Evolutionary conservation across 1,140 invertebrate species (phyloP), one percentile per base, ranked within the genome.

Genomic region (Andrena cerasifolii): DNA sequence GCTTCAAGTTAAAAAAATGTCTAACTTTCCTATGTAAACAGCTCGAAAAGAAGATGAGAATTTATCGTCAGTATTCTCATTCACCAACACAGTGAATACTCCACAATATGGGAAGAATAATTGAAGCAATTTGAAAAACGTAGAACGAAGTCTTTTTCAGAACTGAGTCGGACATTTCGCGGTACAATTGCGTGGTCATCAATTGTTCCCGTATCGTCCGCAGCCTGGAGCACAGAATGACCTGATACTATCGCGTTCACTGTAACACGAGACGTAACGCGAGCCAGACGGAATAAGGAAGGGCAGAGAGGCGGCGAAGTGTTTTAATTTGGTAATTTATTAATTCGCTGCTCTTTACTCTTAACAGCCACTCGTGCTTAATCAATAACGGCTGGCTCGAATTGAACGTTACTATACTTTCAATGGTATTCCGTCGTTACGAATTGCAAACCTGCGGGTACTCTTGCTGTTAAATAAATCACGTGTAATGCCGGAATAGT

Each of bases 231-330:
- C 21, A n/a, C 3, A 24, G 7, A 43, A 40, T 14, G 31, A 49
- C 31, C 49, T 33, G 56, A 72, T 72, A 14, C n/a, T 26, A 61
- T 72, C 16, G 56, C 56, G 43, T 63, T 26, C 43, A 26, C 3
- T 51, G 45, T 18, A 51, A 40, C 21, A 49, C 5, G 59, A 63
- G 16, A 40, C 21, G 31, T 21, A 31, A 62, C 49, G 26, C 16
- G 21, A 49, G 8, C 16, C 6, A 62, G 5, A 62, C 10, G 33
- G 2, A 33, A 3, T 14, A 18, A 59, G 40, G 21, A 12, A 33
- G 14, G 5, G n/a, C 28, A n/a, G 40, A 2, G 24, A 18, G 53
- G 18, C 31, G 18, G n/a, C 14, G 14, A 31, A 26, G n/a, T 51
- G 24, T 21, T 28, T 28, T 26, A 51, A 70, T 43, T n/a, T 12